These are phyloP conservation scores for Hemicentrotus pulcherrimus DNA, from an alignment of 35 echinoderm and acorn worm genomes.

Conservation along the genomic window DNA sequence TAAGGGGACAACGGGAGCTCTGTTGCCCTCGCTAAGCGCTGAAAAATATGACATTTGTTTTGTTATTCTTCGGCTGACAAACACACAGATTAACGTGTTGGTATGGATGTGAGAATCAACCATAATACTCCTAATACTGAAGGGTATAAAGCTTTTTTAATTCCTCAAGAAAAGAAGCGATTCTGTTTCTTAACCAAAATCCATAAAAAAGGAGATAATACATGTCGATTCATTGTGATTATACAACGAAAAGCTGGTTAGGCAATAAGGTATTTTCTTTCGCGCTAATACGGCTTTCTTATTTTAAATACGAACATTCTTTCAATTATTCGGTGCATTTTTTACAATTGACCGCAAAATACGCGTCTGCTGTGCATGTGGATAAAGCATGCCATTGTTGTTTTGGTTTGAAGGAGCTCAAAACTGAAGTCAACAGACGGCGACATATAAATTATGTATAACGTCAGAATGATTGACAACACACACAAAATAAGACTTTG, in stretches of 20 bases:
- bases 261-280: background rate
- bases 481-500: background rate
- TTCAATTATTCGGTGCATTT: background rate
- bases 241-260: background rate
- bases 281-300: background rate
- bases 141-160: background rate
- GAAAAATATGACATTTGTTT: background rate
- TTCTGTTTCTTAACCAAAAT: background rate
- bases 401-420: background rate
- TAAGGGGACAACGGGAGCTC: background rate
- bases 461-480: conserved; percentile 3
- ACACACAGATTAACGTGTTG: background rate
- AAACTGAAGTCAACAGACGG: background rate
- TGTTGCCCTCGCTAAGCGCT: background rate
- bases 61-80: background rate
- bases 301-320: conserved; percentile 4
- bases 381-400: background rate
- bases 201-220: background rate
- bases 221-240: background rate
- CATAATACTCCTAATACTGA: background rate
- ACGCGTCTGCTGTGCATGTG: background rate
- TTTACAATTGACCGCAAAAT: background rate
- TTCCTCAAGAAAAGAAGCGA: background rate
- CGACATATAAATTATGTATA: background rate
- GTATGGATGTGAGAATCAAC: background rate